These are phyloP conservation scores for Cecidostiba fungosa DNA, from an alignment of 2,888 invertebrate genomes.

Conservation along the genomic window DNA sequence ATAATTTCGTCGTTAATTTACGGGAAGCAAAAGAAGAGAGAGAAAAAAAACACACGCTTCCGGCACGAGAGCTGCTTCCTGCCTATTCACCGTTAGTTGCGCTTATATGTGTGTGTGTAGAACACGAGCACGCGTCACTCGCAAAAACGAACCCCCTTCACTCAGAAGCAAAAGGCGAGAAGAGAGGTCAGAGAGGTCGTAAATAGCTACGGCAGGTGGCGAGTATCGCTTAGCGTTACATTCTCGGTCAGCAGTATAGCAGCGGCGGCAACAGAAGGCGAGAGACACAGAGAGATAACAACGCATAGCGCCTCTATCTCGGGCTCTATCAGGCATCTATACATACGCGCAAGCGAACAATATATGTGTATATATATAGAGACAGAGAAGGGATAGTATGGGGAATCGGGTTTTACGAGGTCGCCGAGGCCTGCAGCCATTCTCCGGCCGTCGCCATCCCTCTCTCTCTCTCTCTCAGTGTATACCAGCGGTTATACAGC, in stretches of 20 bases:
- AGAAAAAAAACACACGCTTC: background rate
- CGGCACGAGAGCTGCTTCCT: background rate
- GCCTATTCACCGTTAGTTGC: background rate
- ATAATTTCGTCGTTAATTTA: background rate
- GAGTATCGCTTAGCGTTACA: constrained; percentile 23
- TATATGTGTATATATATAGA: background rate
- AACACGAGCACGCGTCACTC: no score
- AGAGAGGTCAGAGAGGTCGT: background rate
- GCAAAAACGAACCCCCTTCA: background rate
- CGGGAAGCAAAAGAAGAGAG: background rate
- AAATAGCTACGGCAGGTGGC: background rate
- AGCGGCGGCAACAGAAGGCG: background rate
- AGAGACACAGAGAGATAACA: constrained; percentile 39
- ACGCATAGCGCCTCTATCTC: constrained; percentile 14
- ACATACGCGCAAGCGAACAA: background rate
- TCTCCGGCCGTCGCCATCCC: background rate
- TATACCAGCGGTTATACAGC: constrained; percentile 22
- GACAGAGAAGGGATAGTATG: background rate
- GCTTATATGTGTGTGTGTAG: background rate
- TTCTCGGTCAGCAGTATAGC: background rate
- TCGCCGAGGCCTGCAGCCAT: constrained; percentile 37
- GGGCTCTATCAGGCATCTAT: background rate
- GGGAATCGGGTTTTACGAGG: constrained; percentile 49
- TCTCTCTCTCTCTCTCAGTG: background rate
- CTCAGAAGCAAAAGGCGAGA: background rate